Base-by-base conservation (phyloP, 2,113 vertebrate species). In the Ascaphus truei region DNA sequence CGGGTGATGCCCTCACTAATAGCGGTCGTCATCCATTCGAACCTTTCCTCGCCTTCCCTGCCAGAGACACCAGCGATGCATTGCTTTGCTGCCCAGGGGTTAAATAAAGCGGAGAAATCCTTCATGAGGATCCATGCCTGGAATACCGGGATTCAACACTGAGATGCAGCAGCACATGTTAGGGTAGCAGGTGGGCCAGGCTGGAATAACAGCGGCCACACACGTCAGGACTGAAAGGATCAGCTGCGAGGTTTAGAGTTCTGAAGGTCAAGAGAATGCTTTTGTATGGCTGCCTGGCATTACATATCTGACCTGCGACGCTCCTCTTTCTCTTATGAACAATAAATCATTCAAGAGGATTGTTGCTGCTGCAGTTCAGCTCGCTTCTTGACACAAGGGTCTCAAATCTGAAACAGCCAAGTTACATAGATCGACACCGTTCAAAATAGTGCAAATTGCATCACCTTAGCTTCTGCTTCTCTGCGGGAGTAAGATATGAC, bases 151-250 rank as follows among this genome's bases (percentile, higher is more conserved):
- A 31, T 47, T 47, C 29, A 33, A 12, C 30, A 51, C 30, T 63
- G 31, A 5, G n/a, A n/a, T n/a, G n/a, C n/a, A n/a, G n/a, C n/a
- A n/a, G n/a, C n/a, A n/a, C 48, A 41, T 47, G 41, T 5, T 7
- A 30, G 36, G 37, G 51, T 37, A 43, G 51, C 63, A 66, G 63
- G 63, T 18, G 65, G 65, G 30, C 50, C 31, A 4, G 34, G 23
- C 48, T 30, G 25, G 51, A 20, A 56, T 56, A 67, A 41, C 26
- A 45, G 52, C n/a, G 27, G 64, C 31, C 52, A 52, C 55, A 29
- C 29, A 27, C n/a, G 13, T 57, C 37, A 36, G 50, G 30, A 50
- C 18, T 50, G 45, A 63, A 26, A 6, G 7, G 12, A 16, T 66
- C 36, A 55, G 62, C 36, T 39, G 34, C 9, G 13, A 10, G 39